These are phyloP conservation scores for Eulithis testata DNA, from an alignment of 2,888 invertebrate genomes.

Conservation along the genomic window DNA sequence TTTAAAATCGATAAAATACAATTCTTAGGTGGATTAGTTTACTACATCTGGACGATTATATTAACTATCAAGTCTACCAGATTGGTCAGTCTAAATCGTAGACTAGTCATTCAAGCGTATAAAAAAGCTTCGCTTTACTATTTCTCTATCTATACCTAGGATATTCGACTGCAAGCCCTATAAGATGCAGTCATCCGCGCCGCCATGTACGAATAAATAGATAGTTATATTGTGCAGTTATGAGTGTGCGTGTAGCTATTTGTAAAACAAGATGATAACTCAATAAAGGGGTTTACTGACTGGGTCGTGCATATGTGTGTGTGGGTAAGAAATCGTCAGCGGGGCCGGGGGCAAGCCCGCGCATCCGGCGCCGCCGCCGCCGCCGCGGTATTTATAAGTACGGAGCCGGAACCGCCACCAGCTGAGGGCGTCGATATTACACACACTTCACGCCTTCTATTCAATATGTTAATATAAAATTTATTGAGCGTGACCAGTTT, in stretches of 20 bases:
- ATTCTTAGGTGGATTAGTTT: slow-evolving; percentile 35
- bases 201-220: slow-evolving; percentile 24
- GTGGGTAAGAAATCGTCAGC: slow-evolving; percentile 49
- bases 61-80: slow-evolving; percentile 22
- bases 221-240: slow-evolving; percentile 37
- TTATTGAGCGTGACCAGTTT: slow-evolving; percentile 50
- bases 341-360: slow-evolving; percentile 50
- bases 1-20: slow-evolving; percentile 37
- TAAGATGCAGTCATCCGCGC: slow-evolving; percentile 40
- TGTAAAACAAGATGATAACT: slow-evolving; percentile 63
- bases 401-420: slow-evolving; percentile 69
- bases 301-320: slow-evolving; percentile 48
- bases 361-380: slow-evolving; percentile 78
- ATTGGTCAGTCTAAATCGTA: slow-evolving; percentile 1
- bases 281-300: slow-evolving; percentile 66
- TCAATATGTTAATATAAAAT: slow-evolving; percentile 51
- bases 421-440: slow-evolving; percentile 60
- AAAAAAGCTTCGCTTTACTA: slow-evolving; percentile 1
- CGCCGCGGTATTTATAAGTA: slow-evolving; percentile 76
- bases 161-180: slow-evolving; percentile 35
- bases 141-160: not conserved
- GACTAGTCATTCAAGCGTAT: not conserved
- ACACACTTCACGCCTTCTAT: slow-evolving; percentile 54
- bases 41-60: slow-evolving; percentile 32
- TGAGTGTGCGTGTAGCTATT: slow-evolving; percentile 52